These are phyloP conservation scores for Apomyelois bistriatella DNA, from an alignment of 2,888 invertebrate species.

Conservation along the genomic window DNA sequence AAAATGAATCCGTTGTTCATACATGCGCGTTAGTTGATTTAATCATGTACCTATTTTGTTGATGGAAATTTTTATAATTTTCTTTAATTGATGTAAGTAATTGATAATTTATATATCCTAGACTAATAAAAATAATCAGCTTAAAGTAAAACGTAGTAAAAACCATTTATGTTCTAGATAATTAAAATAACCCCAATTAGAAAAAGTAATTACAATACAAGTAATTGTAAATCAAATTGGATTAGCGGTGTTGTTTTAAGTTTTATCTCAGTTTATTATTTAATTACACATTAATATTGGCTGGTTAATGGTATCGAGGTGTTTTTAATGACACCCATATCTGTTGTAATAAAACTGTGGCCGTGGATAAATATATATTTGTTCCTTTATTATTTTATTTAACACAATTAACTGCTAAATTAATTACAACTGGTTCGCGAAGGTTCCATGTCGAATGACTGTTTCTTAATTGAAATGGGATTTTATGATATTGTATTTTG, in stretches of 20 bases:
- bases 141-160: constrained; percentile 44
- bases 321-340: constrained; percentile 53
- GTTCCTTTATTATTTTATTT: constrained; percentile 17
- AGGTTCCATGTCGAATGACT: constrained; percentile 15
- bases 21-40: too few relatives aligned
- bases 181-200: constrained; percentile 73
- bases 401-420: constrained; percentile 18
- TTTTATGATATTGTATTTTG: not conserved
- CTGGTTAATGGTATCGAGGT: constrained; percentile 53
- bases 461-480: constrained; percentile 2
- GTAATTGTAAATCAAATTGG: constrained; percentile 70
- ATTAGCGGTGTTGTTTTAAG: constrained; percentile 58
- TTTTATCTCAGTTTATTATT: constrained; percentile 71
- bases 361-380: constrained; percentile 25
- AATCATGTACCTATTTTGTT: too few relatives aligned
- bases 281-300: constrained; percentile 65
- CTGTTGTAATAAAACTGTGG: constrained; percentile 45
- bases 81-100: too few relatives aligned
- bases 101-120: not conserved
- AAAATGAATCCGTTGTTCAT: too few relatives aligned
- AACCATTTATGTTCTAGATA: constrained; percentile 55
- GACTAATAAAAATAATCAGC: constrained; percentile 15
- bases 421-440: constrained; percentile 13
- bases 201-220: constrained; percentile 64
- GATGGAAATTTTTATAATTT: too few relatives aligned